A percentile compares a stretch with the other conserved stretches of the same genome.
These are phyloP conservation scores for Ectemnius continuus DNA, from an alignment of 2,888 invertebrate genomes.

Conservation along the genomic window DNA sequence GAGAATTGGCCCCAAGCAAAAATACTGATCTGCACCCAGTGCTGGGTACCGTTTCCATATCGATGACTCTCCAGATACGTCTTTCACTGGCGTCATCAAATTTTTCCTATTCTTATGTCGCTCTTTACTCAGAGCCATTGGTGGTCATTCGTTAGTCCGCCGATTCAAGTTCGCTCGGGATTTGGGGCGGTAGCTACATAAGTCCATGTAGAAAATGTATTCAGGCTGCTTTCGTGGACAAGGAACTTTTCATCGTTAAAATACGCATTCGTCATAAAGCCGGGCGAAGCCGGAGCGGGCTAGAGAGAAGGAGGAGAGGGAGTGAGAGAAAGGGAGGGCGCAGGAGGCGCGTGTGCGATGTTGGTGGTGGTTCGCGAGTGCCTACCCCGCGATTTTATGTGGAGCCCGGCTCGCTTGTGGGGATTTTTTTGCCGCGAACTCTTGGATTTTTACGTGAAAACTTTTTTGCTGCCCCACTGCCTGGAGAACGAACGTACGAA, in stretches of 20 bases:
- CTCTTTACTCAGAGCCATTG: no score
- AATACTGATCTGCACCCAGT: neutral
- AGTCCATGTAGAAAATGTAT: neutral
- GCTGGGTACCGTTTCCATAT: neutral
- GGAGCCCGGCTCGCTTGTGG: neutral
- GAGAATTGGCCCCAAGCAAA: neutral
- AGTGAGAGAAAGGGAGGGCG: conserved; percentile 36
- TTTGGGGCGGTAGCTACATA: neutral
- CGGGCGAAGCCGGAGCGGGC: conserved; percentile 12
- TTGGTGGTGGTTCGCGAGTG: conserved; percentile 42
- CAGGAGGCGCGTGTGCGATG: conserved; percentile 40
- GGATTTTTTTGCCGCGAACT: neutral
- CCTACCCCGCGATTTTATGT: conserved; percentile 11
- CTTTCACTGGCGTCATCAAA: no score
- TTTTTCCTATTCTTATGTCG: no score
- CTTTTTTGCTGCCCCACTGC: conserved; percentile 29
- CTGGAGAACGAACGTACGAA: no score
- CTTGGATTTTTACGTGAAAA: conserved; percentile 17
- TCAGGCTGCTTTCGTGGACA: neutral
- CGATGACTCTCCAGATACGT: no score
- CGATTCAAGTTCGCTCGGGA: neutral
- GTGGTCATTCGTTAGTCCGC: no score
- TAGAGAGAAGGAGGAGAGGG: conserved; percentile 21
- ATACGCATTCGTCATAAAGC: conserved; percentile 3
- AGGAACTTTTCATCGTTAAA: conserved; percentile 8